phyloP scores from a whole-genome alignment of 53 echinoderm and acorn worm genomes.

The Zoroaster sp. region DNA sequence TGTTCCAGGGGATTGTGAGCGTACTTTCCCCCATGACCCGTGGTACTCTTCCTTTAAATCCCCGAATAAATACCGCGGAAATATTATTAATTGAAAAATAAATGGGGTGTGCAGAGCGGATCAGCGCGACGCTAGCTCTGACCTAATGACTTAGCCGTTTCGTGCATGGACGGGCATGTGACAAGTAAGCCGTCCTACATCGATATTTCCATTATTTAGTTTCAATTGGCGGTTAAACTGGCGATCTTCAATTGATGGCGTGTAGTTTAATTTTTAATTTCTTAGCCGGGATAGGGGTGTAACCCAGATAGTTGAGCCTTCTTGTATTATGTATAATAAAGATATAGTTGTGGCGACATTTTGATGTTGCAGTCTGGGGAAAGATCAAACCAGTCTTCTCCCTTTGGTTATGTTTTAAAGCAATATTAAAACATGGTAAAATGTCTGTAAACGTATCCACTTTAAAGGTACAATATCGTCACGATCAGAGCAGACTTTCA shows the following conservation, averaged over 20 bases:
- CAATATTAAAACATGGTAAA: too few relatives aligned
- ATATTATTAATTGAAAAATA: slow-evolving; percentile 60
- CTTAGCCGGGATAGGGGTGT: neutral
- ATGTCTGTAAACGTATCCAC: too few relatives aligned
- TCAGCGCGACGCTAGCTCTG: neutral
- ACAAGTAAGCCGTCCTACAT: neutral
- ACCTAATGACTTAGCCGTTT: neutral
- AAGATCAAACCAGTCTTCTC: too few relatives aligned
- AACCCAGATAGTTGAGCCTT: slow-evolving; percentile 26
- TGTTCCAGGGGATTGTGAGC: neutral
- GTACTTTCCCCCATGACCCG: neutral
- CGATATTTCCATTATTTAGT: slow-evolving; percentile 34
- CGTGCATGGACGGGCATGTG: slow-evolving; percentile 17
- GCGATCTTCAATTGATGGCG: neutral
- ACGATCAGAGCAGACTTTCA: too few relatives aligned
- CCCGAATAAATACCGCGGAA: slow-evolving; percentile 51
- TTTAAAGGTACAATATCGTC: too few relatives aligned
- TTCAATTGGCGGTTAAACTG: slow-evolving; percentile 24
- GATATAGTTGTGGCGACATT: too few relatives aligned
- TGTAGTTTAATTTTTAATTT: neutral
- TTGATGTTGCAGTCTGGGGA: too few relatives aligned
- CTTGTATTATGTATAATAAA: neutral
- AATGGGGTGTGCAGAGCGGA: slow-evolving; percentile 53
- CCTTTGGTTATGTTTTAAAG: too few relatives aligned
- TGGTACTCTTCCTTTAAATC: neutral